Conservation (phyloP, 2,113 vertebrate species). For the Aldabrachelys gigantea region DNA sequence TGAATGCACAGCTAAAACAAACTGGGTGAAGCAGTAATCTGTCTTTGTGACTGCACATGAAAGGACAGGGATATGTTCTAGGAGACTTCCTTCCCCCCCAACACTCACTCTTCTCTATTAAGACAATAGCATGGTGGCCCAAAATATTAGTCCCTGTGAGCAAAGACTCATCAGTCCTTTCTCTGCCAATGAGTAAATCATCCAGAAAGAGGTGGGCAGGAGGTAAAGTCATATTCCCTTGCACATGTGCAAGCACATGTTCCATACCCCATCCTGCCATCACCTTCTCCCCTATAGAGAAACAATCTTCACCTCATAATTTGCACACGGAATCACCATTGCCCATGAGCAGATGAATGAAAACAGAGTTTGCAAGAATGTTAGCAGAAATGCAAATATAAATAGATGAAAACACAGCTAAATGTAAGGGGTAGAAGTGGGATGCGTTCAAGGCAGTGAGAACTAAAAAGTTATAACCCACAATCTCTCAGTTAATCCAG, state of each 20-base stretch:
- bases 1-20: not conserved
- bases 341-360: not conserved
- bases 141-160: not conserved
- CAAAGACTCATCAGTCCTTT: not conserved
- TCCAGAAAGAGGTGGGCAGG: not conserved
- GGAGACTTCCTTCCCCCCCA: not conserved
- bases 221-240: constrained; percentile 10
- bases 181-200: not conserved
- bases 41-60: not conserved
- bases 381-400: not conserved
- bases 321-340: not conserved
- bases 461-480: not conserved
- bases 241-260: not conserved
- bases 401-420: not conserved
- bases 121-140: not conserved
- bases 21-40: not conserved
- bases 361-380: not conserved
- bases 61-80: not conserved
- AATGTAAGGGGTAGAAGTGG: not conserved
- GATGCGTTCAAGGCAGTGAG: not conserved
- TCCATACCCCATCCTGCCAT: not conserved
- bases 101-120: not conserved
- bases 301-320: not conserved
- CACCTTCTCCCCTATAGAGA: not conserved
- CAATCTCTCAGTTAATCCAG: not conserved